These are phyloP conservation scores for Conistra vaccinii DNA, from an alignment of 2,888 invertebrate genomes.

Conservation along the genomic window DNA sequence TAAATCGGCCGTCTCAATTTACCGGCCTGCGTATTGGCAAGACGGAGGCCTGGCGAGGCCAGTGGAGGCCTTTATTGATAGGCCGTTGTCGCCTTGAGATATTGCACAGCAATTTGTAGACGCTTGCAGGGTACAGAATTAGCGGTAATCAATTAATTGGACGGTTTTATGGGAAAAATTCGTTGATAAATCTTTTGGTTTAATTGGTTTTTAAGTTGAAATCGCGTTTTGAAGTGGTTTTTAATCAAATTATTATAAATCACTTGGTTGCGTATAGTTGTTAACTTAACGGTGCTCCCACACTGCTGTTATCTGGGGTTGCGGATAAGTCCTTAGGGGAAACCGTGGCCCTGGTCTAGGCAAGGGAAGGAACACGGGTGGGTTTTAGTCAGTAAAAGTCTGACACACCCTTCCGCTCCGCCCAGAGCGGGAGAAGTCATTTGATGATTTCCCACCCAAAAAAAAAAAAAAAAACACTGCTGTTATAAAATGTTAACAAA, in stretches of 20 bases:
- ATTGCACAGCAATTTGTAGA: conserved; percentile 81
- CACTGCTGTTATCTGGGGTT: too few species aligned
- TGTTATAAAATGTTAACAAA: too few species aligned
- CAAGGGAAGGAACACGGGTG: too few species aligned
- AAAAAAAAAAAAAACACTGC: too few species aligned
- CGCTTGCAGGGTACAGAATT: conserved; percentile 63
- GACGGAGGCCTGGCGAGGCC: conserved; percentile 67
- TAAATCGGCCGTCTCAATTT: conserved; percentile 80
- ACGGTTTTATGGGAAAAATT: conserved; percentile 45
- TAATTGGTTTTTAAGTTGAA: conserved; percentile 19
- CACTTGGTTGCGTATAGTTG: neutral
- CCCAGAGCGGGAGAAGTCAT: too few species aligned
- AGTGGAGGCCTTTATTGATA: conserved; percentile 82
- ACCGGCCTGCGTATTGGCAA: conserved; percentile 72
- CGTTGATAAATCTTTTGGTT: conserved; percentile 6
- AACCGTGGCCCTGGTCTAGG: too few species aligned
- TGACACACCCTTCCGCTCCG: too few species aligned
- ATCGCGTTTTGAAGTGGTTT: neutral
- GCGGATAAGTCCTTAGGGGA: too few species aligned
- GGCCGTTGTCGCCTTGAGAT: conserved; percentile 86
- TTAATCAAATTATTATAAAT: neutral
- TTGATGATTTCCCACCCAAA: too few species aligned
- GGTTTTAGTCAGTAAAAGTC: too few species aligned
- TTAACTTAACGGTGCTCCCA: too few species aligned
- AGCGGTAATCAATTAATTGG: conserved; percentile 72